Conservation (phyloP, 2,797 vertebrate genomes). For the Lophotriccus pileatus region DNA sequence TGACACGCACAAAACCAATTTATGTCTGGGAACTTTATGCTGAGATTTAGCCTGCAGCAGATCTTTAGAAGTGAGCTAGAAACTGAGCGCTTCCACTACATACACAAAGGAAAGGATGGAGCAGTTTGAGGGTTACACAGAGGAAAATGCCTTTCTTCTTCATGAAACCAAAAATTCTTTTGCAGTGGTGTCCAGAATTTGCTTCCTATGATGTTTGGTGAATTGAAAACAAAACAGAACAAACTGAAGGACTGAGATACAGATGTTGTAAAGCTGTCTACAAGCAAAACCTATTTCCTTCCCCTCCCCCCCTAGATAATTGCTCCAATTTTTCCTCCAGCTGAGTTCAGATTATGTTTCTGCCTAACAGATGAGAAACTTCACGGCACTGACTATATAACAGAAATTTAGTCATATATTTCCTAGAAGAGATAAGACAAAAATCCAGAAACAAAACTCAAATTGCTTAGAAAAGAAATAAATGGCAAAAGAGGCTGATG, state of each 20-base stretch:
- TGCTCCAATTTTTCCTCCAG: slow-evolving; percentile 59
- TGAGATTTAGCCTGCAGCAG: slow-evolving; percentile 9
- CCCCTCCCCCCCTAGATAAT: slow-evolving; percentile 27
- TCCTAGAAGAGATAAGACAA: slow-evolving; percentile 4
- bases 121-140: slow-evolving; percentile 10
- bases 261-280: slow-evolving; percentile 60
- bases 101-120: slow-evolving; percentile 35
- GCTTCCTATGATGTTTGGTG: slow-evolving; percentile 3
- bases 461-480: not conserved
- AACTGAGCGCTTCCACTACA: slow-evolving; percentile 48
- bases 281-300: slow-evolving; percentile 56
- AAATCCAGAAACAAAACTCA: not conserved
- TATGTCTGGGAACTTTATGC: not conserved
- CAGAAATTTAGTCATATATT: slow-evolving; percentile 20
- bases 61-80: slow-evolving; percentile 39
- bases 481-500: not conserved
- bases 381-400: slow-evolving; percentile 12
- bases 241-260: slow-evolving; percentile 20
- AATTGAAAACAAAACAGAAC: slow-evolving; percentile 60
- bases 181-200: slow-evolving; percentile 20
- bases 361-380: slow-evolving; percentile 39
- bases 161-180: slow-evolving; percentile 35
- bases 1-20: not conserved
- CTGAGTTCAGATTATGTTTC: slow-evolving; percentile 58
- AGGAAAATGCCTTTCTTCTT: not conserved